Evolutionary conservation across 2,888 invertebrate genomes (phyloP).

Genomic region (Zonitis immaculata): DNA sequence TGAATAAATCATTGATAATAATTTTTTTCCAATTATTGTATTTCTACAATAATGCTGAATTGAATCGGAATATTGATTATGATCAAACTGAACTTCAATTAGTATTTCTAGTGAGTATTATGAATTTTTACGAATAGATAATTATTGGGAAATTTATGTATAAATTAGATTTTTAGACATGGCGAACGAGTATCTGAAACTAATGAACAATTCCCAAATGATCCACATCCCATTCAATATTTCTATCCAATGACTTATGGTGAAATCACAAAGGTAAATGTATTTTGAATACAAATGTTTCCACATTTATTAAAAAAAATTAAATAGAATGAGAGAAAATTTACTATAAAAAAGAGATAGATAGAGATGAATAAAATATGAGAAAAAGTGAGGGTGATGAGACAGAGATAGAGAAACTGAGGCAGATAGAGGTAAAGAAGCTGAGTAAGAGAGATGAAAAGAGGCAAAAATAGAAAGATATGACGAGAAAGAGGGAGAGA

Average conservation of each 20-base stretch:
- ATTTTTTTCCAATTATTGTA: neutral
- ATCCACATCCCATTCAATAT: conserved; percentile 57
- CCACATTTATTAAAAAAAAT: neutral
- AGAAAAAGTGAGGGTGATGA: no score
- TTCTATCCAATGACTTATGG: conserved; percentile 68
- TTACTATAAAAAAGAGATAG: no score
- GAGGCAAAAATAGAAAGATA: no score
- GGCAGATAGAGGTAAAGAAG: no score
- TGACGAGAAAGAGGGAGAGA: no score
- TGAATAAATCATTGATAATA: neutral
- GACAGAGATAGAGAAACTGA: no score
- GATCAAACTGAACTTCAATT: conserved; percentile 7
- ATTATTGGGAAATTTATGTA: neutral
- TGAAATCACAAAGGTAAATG: conserved; percentile 63
- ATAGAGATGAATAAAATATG: no score
- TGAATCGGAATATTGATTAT: neutral
- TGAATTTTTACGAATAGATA: neutral
- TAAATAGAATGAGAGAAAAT: no score
- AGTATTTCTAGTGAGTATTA: conserved; percentile 9
- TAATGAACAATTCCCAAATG: conserved; percentile 59
- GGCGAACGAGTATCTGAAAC: conserved; percentile 65
- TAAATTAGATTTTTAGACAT: conserved; percentile 63
- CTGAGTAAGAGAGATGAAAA: no score
- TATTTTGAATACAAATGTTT: neutral
- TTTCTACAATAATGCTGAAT: no score